Percentiles rank a stretch among this genome's conserved stretches.
These are phyloP conservation scores for Neoscelio sp. DNA, from an alignment of 2,888 invertebrate species.

Conservation along the genomic window DNA sequence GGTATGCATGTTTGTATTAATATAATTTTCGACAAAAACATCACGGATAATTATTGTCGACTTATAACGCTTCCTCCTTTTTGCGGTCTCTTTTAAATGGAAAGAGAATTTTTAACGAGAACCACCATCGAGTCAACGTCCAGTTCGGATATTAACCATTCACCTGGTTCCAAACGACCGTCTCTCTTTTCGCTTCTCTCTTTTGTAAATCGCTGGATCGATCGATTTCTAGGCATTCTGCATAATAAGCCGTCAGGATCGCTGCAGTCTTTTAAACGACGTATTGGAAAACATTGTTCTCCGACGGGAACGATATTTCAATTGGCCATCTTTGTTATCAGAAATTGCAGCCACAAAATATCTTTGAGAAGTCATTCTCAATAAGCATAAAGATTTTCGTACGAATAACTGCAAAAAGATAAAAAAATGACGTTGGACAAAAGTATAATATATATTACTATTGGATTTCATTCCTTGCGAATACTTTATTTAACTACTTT, in stretches of 20 bases:
- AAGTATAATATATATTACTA: conserved; percentile 21
- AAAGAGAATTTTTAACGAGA: conserved; percentile 20
- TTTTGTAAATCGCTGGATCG: conserved; percentile 27
- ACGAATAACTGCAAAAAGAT: conserved; percentile 24
- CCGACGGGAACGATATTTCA: conserved; percentile 43
- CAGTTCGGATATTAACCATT: conserved; percentile 21
- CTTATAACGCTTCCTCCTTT: conserved; percentile 24
- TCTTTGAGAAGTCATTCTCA: conserved; percentile 33
- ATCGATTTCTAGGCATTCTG: conserved; percentile 38
- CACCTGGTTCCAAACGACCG: conserved; percentile 10
- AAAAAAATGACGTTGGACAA: conserved; percentile 19
- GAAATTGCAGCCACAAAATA: conserved; percentile 45
- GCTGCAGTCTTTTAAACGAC: conserved; percentile 30
- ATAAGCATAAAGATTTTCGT: conserved; percentile 33
- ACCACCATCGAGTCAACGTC: conserved; percentile 1
- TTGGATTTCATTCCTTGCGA: conserved; percentile 1
- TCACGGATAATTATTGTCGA: no score
- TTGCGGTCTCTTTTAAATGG: conserved; percentile 31
- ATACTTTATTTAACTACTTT: conserved; percentile 41
- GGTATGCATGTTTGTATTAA: no score
- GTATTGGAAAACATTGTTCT: conserved; percentile 57
- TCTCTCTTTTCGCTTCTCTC: not conserved
- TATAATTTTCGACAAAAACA: no score
- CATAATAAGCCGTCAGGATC: conserved; percentile 56
- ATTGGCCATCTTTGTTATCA: conserved; percentile 53